phyloP scores from a whole-genome alignment of 2,888 invertebrate species.

The Habrosyne pyritoides region DNA sequence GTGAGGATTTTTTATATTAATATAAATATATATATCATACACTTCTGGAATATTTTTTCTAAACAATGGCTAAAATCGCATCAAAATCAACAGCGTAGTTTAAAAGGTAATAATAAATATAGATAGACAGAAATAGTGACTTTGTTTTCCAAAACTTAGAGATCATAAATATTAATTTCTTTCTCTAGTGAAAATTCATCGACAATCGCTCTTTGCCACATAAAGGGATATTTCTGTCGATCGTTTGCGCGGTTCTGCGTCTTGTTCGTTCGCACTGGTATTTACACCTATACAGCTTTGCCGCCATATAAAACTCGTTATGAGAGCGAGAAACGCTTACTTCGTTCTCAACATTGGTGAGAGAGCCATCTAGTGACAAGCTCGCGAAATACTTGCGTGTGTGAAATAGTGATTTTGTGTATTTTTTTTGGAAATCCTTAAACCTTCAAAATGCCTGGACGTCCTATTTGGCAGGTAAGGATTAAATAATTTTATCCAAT shows the following conservation, averaged over 20 bases:
- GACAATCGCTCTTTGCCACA: constrained; percentile 55
- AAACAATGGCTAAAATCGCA: too few species aligned
- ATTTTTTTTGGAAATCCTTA: constrained; percentile 51
- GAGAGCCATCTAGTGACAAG: constrained; percentile 79
- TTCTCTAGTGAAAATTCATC: constrained; percentile 42
- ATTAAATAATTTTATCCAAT: constrained; percentile 1
- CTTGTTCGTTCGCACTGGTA: constrained; percentile 73
- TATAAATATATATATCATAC: too few species aligned
- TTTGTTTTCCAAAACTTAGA: too few species aligned
- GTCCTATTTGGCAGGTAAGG: constrained; percentile 89
- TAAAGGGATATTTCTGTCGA: constrained; percentile 76
- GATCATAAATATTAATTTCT: constrained; percentile 24
- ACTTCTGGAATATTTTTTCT: too few species aligned
- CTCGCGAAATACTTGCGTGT: constrained; percentile 60
- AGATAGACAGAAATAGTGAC: too few species aligned
- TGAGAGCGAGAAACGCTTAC: constrained; percentile 77
- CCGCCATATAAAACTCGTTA: constrained; percentile 81
- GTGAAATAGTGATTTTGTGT: constrained; percentile 54
- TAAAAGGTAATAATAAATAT: too few species aligned
- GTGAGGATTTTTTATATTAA: too few species aligned
- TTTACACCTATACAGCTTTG: constrained; percentile 68
- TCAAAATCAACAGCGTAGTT: too few species aligned
- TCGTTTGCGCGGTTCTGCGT: constrained; percentile 67
- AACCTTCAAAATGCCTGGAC: constrained; percentile 86
- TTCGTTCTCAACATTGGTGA: constrained; percentile 77